These are phyloP conservation scores for Drosophila neutralis DNA, from an alignment of 2,888 invertebrate genomes.

Conservation along the genomic window DNA sequence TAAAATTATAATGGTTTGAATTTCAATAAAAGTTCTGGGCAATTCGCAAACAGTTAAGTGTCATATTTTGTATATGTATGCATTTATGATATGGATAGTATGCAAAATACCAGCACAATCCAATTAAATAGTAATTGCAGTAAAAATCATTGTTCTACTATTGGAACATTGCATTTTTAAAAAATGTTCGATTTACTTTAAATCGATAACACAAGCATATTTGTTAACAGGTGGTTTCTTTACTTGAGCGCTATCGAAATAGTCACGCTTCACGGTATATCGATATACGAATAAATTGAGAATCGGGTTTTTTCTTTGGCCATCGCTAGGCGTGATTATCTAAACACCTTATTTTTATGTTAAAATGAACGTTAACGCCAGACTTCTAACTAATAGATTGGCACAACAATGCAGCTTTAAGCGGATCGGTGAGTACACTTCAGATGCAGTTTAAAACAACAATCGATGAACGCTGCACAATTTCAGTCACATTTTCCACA, in stretches of 20 bases:
- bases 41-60: not conserved
- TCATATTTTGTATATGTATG: not conserved
- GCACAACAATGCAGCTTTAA: conserved; percentile 52
- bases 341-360: conserved; percentile 51
- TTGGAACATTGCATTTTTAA: no score
- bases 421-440: conserved; percentile 60
- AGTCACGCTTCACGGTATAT: not conserved
- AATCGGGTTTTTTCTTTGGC: not conserved
- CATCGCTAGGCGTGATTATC: conserved; percentile 58
- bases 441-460: not conserved
- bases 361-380: conserved; percentile 67
- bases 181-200: not conserved
- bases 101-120: not conserved
- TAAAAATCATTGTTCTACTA: not conserved
- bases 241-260: not conserved
- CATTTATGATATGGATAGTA: not conserved
- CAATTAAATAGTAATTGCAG: not conserved
- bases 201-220: conserved; percentile 13
- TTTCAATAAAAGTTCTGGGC: not conserved
- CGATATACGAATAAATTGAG: conserved; percentile 3
- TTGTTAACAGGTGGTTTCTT: conserved; percentile 11
- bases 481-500: conserved; percentile 71
- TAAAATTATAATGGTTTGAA: not conserved
- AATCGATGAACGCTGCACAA: not conserved
- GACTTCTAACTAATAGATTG: conserved; percentile 46